phyloP scores from a whole-genome alignment of 2,888 invertebrate genomes.

The Epirrhoe alternata region DNA sequence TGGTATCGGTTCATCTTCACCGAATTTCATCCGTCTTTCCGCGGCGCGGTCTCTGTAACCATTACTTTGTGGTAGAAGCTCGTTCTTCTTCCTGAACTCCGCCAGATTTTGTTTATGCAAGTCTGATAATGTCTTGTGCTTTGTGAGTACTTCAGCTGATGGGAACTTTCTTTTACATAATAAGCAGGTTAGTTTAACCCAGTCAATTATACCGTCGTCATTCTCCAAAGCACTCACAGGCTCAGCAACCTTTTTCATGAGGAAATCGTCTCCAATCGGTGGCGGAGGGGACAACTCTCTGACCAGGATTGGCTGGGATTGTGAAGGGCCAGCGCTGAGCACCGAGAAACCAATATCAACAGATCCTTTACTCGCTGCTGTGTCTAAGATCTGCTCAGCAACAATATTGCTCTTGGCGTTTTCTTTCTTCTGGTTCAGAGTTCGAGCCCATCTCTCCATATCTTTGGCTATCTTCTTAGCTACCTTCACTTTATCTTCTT shows the following conservation, averaged over 20 bases:
- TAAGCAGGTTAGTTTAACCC: slow-evolving; percentile 95
- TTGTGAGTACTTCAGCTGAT: slow-evolving; percentile 93
- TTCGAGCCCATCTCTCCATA: slow-evolving; percentile 96
- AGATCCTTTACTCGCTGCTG: slow-evolving; percentile 87
- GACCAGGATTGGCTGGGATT: slow-evolving; percentile 49
- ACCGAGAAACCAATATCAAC: slow-evolving; percentile 98
- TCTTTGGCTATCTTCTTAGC: slow-evolving; percentile 98
- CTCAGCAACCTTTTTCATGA: slow-evolving; percentile 77
- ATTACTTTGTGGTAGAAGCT: slow-evolving; percentile 65
- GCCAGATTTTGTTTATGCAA: slow-evolving; percentile 96
- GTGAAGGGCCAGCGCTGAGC: slow-evolving; percentile 88
- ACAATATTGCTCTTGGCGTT: slow-evolving; percentile 76
- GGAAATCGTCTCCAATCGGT: slow-evolving; percentile 65
- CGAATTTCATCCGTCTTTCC: slow-evolving; percentile 96
- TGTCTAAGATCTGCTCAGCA: slow-evolving; percentile 76
- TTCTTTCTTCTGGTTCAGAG: slow-evolving; percentile 98
- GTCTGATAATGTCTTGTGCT: slow-evolving; percentile 97
- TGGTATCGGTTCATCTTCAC: slow-evolving; percentile 90
- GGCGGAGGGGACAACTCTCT: slow-evolving; percentile 72
- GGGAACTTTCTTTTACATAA: slow-evolving; percentile 98
- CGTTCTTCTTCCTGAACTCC: slow-evolving; percentile 76
- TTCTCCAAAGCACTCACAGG: slow-evolving; percentile 83
- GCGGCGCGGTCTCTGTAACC: slow-evolving; percentile 97
- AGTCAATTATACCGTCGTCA: slow-evolving; percentile 93
- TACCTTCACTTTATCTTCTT: slow-evolving; percentile 97